Evolutionary conservation across 2,113 vertebrate genomes (phyloP), one percentile per base, ranked within the genome.

Genomic region (Acrocephalus arundinaceus): DNA sequence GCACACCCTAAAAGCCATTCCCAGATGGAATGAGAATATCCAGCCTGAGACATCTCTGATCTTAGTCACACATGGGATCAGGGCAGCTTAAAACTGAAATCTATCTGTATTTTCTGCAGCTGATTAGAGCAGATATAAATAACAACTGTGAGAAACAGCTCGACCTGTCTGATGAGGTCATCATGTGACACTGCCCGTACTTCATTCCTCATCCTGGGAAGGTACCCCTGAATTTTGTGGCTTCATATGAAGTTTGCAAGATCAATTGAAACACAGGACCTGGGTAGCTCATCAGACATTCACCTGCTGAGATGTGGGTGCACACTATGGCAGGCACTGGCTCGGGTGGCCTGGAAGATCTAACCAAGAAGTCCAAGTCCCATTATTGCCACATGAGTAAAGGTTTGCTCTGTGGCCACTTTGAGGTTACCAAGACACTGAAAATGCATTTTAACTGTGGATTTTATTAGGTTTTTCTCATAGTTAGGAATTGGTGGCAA

Each of bases 1-100:
- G 89, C 95, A 86, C 86, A 72, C 93, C 94, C 93, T 95, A 66
- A 89, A 96, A 88, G 77, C 18, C 70, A 96, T 94, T 96, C 88
- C 92, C 90, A 97, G 92, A 85, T 94, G 92, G 83, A 92, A 87
- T 87, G 61, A 96, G 90, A 89, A 91, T 68, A 91, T 55, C 79
- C 92, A 89, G 88, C 54, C 66, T 68, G 73, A 96, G 86, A 78
- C 77, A 89, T 68, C 90, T 96, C 94, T 95, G 86, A 96, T 96
- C 93, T 93, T 19, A 87, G 91, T 89, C 80, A 90, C 86, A 95
- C 73, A 92, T 88, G 92, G 85, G 57, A 92, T 72, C 82, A 65
- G 7, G 57, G 92, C 90, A 92, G 83, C 79, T 86, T 52, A 46
- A 78, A 94, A 49, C 70, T 41, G 39, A 70, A 70, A 37, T 55